Evolutionary conservation across 2,888 invertebrate genomes (phyloP).

Genomic region (Melanchra persicariae): DNA sequence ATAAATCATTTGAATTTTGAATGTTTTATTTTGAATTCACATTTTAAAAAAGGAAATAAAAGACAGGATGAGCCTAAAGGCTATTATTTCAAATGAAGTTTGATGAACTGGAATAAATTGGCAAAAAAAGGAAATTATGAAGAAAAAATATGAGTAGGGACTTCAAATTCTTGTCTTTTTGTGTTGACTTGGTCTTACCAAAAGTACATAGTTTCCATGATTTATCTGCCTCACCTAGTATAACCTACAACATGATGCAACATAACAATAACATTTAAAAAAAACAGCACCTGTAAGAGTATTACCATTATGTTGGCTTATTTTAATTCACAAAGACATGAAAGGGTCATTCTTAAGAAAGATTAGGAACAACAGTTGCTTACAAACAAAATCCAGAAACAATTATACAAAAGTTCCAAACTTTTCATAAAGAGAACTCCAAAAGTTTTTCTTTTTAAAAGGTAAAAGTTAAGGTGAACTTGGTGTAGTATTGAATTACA

Average conservation of each 20-base stretch:
- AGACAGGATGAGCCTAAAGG: background rate
- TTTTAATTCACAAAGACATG: background rate
- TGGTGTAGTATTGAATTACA: constrained; percentile 6
- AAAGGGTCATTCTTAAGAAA: background rate
- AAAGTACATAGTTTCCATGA: background rate
- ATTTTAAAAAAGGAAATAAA: no score
- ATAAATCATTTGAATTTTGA: no score
- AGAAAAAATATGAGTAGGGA: background rate
- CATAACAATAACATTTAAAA: no score
- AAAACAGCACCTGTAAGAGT: background rate
- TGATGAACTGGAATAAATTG: background rate
- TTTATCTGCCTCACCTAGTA: background rate
- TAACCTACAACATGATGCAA: no score
- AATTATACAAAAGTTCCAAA: constrained; percentile 13
- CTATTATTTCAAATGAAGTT: background rate
- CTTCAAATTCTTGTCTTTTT: background rate
- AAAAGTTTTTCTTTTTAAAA: background rate
- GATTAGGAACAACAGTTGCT: constrained; percentile 8
- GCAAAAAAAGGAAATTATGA: background rate
- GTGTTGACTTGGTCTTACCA: background rate
- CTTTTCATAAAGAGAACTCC: constrained; percentile 6
- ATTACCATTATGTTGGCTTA: background rate
- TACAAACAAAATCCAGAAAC: background rate
- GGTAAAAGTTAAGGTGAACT: constrained; percentile 24
- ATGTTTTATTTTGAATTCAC: no score